These are phyloP conservation scores for Peromyscus aztecus DNA, from an alignment of 2,797 vertebrate species.

Conservation along the genomic window DNA sequence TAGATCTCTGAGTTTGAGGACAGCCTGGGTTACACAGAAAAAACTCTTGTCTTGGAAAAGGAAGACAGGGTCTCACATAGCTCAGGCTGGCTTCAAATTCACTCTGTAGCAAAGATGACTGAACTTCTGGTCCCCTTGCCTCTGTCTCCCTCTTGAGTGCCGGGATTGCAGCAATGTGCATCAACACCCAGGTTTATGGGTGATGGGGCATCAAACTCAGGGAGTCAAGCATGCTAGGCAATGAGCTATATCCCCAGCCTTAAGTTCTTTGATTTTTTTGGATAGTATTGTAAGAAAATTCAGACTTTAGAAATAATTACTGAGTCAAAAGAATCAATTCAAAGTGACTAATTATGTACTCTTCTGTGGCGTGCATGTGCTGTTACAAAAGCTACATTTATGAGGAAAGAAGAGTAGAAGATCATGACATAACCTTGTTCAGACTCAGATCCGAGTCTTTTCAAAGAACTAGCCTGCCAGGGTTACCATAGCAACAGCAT, in stretches of 20 bases:
- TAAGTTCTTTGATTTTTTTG: conserved; percentile 54
- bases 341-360: background rate
- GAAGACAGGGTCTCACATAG: background rate
- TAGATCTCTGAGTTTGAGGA: background rate
- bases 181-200: background rate
- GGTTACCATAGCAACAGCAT: conserved; percentile 77
- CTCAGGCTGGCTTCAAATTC: background rate
- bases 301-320: conserved; percentile 51
- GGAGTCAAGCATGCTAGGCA: background rate
- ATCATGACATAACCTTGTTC: conserved; percentile 66
- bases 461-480: conserved; percentile 25
- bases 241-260: background rate
- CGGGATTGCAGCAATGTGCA: background rate
- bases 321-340: conserved; percentile 39
- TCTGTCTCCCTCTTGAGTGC: background rate
- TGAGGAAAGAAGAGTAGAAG: background rate
- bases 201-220: background rate
- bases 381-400: conserved; percentile 15
- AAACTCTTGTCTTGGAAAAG: background rate
- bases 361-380: conserved; percentile 36
- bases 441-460: conserved; percentile 65
- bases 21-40: background rate
- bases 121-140: background rate
- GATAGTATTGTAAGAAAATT: conserved; percentile 12
- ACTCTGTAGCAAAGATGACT: background rate